Conservation (phyloP, 2,797 vertebrate species). For the Distichodus sexfasciatus region DNA sequence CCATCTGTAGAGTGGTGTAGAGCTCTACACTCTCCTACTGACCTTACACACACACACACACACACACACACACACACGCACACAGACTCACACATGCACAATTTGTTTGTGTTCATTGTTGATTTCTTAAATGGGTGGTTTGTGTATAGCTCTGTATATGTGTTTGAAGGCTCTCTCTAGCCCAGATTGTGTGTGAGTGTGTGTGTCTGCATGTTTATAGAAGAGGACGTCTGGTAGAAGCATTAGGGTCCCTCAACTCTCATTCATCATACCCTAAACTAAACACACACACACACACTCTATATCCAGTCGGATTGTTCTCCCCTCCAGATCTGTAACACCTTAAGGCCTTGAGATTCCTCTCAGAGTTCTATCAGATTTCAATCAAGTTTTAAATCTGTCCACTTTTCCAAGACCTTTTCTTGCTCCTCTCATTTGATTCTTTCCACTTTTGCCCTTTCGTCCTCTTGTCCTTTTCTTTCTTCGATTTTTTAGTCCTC, state of each 20-base stretch:
- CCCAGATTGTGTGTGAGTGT: slow-evolving; percentile 6
- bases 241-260: slow-evolving; percentile 18
- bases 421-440: no score
- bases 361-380: neutral
- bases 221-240: slow-evolving; percentile 44
- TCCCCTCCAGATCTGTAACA: neutral
- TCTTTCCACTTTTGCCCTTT: no score
- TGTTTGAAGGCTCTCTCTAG: neutral
- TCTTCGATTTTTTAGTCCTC: neutral
- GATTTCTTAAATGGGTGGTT: slow-evolving; percentile 5
- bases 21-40: slow-evolving; percentile 45
- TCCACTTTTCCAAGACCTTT: no score
- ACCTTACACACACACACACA: slow-evolving; percentile 24
- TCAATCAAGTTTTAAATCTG: no score
- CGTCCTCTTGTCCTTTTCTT: no score
- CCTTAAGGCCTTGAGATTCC: neutral
- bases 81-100: neutral
- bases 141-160: slow-evolving; percentile 4
- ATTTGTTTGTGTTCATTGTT: slow-evolving; percentile 17
- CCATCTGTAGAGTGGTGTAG: slow-evolving; percentile 22
- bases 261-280: slow-evolving; percentile 35
- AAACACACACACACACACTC: slow-evolving; percentile 29
- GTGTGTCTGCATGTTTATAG: slow-evolving; percentile 35
- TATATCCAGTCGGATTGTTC: neutral
- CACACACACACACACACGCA: slow-evolving; percentile 14